Base-by-base conservation (phyloP, 1,140 invertebrate species). In the Euura lappo region DNA sequence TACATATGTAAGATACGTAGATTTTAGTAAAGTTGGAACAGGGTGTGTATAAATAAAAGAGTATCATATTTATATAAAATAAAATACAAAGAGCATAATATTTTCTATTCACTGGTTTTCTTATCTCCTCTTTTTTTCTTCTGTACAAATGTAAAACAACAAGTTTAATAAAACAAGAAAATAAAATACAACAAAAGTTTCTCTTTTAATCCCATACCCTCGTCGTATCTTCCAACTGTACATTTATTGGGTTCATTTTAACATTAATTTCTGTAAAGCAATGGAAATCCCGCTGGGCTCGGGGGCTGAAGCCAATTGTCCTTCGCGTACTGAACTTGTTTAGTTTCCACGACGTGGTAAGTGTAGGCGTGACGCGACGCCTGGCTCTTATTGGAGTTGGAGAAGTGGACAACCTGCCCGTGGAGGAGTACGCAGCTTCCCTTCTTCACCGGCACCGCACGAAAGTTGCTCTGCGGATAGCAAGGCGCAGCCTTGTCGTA, bases 301-400 rank as follows among this genome's bases (percentile, higher is more conserved):
- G 91, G 88, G 71, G 90, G 91, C 83, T 96, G 94, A 2, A 96
- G 83, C 97, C 97, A 98, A 80, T 98, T 99, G 2, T 96, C 90
- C 74, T 92, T 86, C 1, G 93, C 93, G 85, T 94, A 99, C 70
- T 90, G 88, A 1, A 93, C 93, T 65, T 93, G 87, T 11, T 93
- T 87, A 70, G 92, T 92, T 85, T 99, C 98, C 70, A 96, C 91
- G 0, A 98, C 91, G 86, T 99, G 98, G 85, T 98, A 99, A 4
- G 98, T 99, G 86, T 99, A 99, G 3, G 95, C 96, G 77, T 97
- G 94, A 71, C 98, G 91, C n/a, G 96, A 94, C 70, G 92, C 91
- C 1, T 90, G 79, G 0, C 96, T 98, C 71, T 88, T 92, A 84
- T 99, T 99, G 6, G 90, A 86, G 65, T 95, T 94, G 82, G 97